Evolutionary conservation across 2,888 invertebrate genomes (phyloP).

Genomic region (Polydrusus tereticollis): DNA sequence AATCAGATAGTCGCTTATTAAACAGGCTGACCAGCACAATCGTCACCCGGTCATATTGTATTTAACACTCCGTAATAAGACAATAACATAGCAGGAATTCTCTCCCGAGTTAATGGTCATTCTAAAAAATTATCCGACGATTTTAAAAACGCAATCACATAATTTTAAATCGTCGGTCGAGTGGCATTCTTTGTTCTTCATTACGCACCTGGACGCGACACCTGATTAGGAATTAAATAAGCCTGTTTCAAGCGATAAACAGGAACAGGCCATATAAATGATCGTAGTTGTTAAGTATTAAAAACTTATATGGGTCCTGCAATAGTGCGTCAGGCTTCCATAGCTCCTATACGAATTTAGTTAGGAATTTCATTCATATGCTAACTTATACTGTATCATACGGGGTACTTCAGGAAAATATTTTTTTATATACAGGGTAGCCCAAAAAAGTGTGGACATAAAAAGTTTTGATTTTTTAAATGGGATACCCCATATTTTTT

Average conservation of each 20-base stretch:
- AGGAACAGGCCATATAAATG: slow-evolving; percentile 2
- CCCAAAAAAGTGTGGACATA: too few relatives aligned
- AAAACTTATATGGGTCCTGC: not conserved
- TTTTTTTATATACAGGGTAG: too few relatives aligned
- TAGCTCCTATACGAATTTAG: too few relatives aligned
- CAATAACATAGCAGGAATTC: slow-evolving; percentile 41
- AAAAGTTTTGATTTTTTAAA: too few relatives aligned
- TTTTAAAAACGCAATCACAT: slow-evolving; percentile 45
- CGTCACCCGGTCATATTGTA: slow-evolving; percentile 24
- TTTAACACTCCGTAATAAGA: slow-evolving; percentile 39
- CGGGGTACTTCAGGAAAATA: too few relatives aligned
- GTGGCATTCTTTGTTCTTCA: slow-evolving; percentile 44
- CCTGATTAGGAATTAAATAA: slow-evolving; percentile 47
- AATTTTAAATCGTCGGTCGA: slow-evolving; percentile 44
- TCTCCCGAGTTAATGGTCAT: slow-evolving; percentile 24
- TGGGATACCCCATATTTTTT: too few relatives aligned
- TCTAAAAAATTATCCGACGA: slow-evolving; percentile 30
- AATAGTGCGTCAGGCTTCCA: too few relatives aligned
- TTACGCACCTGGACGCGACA: slow-evolving; percentile 44
- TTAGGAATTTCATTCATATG: too few relatives aligned
- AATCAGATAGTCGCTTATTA: slow-evolving; percentile 18
- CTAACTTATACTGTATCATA: too few relatives aligned
- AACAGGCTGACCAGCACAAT: slow-evolving; percentile 30
- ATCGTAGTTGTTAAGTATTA: not conserved
- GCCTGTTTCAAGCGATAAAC: slow-evolving; percentile 19